Percentiles rank a stretch among this genome's conserved stretches.
These are phyloP conservation scores for Stegodyphus dumicola DNA, from an alignment of 1,140 invertebrate genomes.

Conservation along the genomic window DNA sequence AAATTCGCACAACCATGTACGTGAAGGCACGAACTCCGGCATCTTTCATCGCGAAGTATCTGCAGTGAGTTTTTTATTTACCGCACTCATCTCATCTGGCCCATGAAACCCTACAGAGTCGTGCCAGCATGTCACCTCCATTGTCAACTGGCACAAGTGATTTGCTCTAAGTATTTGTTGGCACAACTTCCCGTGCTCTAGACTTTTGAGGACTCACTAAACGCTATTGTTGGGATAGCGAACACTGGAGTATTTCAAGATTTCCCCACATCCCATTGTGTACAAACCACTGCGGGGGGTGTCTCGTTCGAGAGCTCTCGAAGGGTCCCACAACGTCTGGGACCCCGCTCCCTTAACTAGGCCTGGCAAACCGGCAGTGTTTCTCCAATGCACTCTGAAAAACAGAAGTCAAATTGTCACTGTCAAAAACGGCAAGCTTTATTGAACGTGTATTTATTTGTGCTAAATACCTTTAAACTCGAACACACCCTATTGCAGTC, in stretches of 20 bases:
- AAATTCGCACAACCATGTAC: too few relatives aligned
- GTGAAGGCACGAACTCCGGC: too few relatives aligned
- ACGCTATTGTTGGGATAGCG: constrained; percentile 33
- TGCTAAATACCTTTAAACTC: too few relatives aligned
- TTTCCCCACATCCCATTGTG: constrained; percentile 32
- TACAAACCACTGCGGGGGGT: constrained; percentile 41
- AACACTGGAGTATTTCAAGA: constrained; percentile 2
- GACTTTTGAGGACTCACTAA: constrained; percentile 51
- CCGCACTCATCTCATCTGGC: not conserved
- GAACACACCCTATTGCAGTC: too few relatives aligned
- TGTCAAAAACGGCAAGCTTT: too few relatives aligned
- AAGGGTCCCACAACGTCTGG: constrained; percentile 47
- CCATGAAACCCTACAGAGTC: not conserved
- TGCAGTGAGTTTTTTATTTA: not conserved
- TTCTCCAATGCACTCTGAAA: too few relatives aligned
- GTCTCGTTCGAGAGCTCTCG: constrained; percentile 36
- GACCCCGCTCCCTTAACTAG: not conserved
- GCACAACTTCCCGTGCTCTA: constrained; percentile 48
- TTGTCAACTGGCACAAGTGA: constrained; percentile 55
- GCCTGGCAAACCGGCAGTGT: not conserved
- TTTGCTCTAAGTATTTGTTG: constrained; percentile 56
- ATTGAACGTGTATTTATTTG: too few relatives aligned
- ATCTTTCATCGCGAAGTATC: not conserved
- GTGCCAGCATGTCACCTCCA: constrained; percentile 20
- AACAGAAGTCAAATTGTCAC: too few relatives aligned